Base-by-base conservation (phyloP, 2,888 invertebrate genomes). In the Leptinotarsa haldemani region DNA sequence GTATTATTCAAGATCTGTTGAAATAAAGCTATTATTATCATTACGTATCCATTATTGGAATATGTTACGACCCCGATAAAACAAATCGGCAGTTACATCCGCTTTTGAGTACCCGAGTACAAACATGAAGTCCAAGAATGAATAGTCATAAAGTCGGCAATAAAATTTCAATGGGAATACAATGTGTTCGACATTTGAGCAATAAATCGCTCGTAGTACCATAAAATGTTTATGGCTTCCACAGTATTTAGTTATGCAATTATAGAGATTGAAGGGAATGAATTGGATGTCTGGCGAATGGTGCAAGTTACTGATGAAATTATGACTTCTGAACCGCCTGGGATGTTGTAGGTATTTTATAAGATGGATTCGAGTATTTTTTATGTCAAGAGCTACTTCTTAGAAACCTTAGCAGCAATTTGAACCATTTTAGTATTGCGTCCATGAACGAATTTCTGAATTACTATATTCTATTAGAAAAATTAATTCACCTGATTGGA, bases 131-230 rank as follows among this genome's bases (percentile, higher is more conserved):
- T 70, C 70, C 71, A 73, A 74, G 69, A 76, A 77, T 76, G 71
- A 67, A 47, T 65, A 74, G 65, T 70, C 73, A 68, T 75, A 76
- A 75, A 78, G 73, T 64, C 64, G 63, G 72, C 58, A 75, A 76
- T 77, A 77, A 78, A 76, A 74, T 76, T 74, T 76, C 71, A 74
- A 76, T 16, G 74, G 69, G 70, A 74, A 71, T 73, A 78, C 78
- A 78, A 72, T 75, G 75, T 78, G 73, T 77, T 74, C 71, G 74
- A 76, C 72, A 72, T 72, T 76, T 71, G 61, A 66, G 69, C 69
- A 63, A 69, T 76, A 76, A 76, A 76, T 76, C 74, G 58, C 67
- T 65, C 56, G 63, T 65, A 69, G 68, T 67, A 58, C 40, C 76
- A 70, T 76, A 76, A 76, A 76, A 70, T 67, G 69, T 77, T 77